phyloP scores from a whole-genome alignment of 2,113 vertebrate species.

The Crocuta crocuta region DNA sequence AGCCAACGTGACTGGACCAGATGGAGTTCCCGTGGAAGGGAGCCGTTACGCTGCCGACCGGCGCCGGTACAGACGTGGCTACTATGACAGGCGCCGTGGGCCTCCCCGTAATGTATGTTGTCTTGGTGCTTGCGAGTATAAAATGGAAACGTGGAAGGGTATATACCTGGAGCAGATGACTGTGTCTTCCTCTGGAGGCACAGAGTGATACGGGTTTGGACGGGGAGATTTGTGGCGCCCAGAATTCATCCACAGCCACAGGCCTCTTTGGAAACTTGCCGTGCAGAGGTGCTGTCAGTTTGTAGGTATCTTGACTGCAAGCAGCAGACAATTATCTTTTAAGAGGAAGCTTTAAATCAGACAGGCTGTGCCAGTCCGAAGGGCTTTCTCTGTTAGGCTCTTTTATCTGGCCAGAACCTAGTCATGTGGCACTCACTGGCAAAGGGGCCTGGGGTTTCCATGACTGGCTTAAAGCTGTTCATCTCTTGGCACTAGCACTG shows the following conservation, averaged over 20 bases:
- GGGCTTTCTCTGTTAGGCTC: neutral
- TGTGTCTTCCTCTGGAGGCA: neutral
- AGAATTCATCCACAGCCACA: neutral
- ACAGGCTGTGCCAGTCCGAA: neutral
- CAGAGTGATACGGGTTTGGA: neutral
- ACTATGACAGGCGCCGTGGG: conserved; percentile 90
- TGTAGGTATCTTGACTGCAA: conserved; percentile 7
- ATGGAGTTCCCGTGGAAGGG: conserved; percentile 95
- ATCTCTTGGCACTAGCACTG: neutral
- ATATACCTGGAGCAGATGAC: neutral
- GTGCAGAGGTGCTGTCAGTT: neutral
- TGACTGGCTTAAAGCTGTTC: neutral
- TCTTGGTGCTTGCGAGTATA: neutral
- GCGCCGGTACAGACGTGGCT: conserved; percentile 93
- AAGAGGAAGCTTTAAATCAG: neutral
- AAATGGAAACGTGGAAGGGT: neutral
- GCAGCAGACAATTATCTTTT: neutral
- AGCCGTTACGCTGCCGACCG: conserved; percentile 97
- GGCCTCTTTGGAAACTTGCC: neutral
- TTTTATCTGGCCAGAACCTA: neutral
- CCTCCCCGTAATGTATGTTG: conserved; percentile 86
- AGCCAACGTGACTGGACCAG: conserved; percentile 96
- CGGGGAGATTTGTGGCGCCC: neutral
- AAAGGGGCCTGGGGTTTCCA: neutral
- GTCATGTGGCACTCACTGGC: neutral